A percentile compares a stretch with the other conserved stretches of the same genome.
phyloP scores from a whole-genome alignment of 1,140 invertebrate species.

The Piezodorus guildinii region DNA sequence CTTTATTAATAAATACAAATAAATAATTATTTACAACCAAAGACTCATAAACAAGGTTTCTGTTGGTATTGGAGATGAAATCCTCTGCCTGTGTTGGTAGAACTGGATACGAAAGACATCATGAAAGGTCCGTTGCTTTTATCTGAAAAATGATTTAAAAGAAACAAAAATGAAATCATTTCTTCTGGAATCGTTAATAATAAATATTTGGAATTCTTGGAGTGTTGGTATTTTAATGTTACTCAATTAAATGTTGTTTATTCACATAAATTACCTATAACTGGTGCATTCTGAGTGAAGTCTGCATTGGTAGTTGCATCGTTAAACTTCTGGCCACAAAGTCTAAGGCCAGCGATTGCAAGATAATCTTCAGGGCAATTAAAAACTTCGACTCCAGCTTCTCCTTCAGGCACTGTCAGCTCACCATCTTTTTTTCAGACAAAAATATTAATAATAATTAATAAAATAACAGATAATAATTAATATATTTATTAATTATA shows the following conservation, averaged over 20 bases:
- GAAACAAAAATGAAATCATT: constrained; percentile 10
- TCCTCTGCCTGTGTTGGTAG: constrained; percentile 39
- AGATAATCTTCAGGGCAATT: constrained; percentile 63
- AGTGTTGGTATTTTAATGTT: too few species aligned
- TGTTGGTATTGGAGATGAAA: constrained; percentile 43
- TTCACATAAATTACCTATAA: constrained; percentile 46
- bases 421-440: constrained; percentile 37
- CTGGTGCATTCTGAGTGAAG: constrained; percentile 49
- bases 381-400: constrained; percentile 57
- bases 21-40: constrained; percentile 6
- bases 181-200: background rate
- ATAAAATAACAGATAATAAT: background rate
- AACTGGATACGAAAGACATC: constrained; percentile 40
- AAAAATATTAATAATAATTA: background rate
- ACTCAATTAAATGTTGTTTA: background rate
- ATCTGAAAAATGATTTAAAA: constrained; percentile 34
- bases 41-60: constrained; percentile 33
- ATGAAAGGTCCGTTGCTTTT: constrained; percentile 42
- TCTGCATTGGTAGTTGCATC: constrained; percentile 48
- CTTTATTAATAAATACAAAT: constrained; percentile 13
- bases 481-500: too few species aligned
- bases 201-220: background rate
- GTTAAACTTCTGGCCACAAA: constrained; percentile 62
- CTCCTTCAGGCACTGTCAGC: constrained; percentile 44
- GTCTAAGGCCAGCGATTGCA: constrained; percentile 47